phyloP scores from a whole-genome alignment of 2,888 invertebrate genomes.

The Cinara cedri region DNA sequence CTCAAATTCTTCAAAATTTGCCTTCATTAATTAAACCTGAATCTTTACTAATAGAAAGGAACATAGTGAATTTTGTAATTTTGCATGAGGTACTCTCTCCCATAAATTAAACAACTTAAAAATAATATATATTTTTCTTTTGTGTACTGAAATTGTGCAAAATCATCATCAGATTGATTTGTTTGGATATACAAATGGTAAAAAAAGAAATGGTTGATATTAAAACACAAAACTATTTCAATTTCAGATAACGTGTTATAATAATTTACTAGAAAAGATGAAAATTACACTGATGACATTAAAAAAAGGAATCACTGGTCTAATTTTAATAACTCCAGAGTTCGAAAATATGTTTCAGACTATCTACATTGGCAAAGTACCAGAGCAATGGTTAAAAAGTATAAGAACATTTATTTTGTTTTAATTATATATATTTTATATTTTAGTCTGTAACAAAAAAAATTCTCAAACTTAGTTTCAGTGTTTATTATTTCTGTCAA shows the following conservation, averaged over 20 bases:
- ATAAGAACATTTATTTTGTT: background rate
- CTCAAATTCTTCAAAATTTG: conserved; percentile 75
- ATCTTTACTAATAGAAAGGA: conserved; percentile 74
- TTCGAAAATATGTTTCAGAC: conserved; percentile 81
- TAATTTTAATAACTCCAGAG: conserved; percentile 84
- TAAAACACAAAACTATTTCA: conserved; percentile 13
- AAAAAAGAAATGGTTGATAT: too few relatives aligned
- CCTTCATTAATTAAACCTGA: conserved; percentile 78
- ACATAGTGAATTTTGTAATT: conserved; percentile 82
- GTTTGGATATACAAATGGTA: too few relatives aligned
- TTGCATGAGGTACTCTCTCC: conserved; percentile 72
- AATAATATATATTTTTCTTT: background rate
- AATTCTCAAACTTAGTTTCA: background rate
- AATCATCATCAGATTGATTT: too few relatives aligned
- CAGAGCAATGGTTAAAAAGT: conserved; percentile 42
- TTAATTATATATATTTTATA: background rate
- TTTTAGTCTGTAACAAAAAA: background rate
- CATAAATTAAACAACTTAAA: background rate
- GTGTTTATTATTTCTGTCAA: background rate
- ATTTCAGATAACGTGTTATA: conserved; percentile 68
- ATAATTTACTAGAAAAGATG: conserved; percentile 68
- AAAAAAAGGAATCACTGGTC: conserved; percentile 68
- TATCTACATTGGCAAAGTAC: conserved; percentile 78
- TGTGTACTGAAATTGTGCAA: too few relatives aligned
- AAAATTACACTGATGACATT: conserved; percentile 70